A percentile compares a stretch with the other conserved stretches of the same genome.
phyloP scores from a whole-genome alignment of 2,113 vertebrate genomes.

The Ciconia boyciana region DNA sequence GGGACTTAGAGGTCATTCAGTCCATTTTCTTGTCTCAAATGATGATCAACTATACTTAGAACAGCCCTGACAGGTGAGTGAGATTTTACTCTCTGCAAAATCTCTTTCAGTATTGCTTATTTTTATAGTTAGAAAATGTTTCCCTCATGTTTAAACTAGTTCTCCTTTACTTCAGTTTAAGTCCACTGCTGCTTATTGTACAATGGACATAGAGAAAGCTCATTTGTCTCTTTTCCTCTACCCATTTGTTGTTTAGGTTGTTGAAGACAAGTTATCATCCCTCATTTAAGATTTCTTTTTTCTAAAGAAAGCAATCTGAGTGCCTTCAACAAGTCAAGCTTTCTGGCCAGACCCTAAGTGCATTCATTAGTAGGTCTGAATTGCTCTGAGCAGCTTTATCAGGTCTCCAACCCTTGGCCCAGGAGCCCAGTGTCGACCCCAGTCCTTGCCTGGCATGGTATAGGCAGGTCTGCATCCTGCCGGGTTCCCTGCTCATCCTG shows the following conservation, averaged over 20 bases:
- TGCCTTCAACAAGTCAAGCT: background rate
- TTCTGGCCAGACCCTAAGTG: background rate
- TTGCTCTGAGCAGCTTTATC: background rate
- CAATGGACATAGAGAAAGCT: background rate
- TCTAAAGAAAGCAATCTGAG: background rate
- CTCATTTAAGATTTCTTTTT: background rate
- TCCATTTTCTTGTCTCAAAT: background rate
- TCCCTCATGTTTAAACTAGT: background rate
- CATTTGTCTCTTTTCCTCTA: background rate
- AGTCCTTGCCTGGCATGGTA: background rate
- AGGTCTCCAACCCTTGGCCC: background rate
- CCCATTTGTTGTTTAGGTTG: background rate
- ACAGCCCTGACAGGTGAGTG: background rate
- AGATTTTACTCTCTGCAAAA: background rate
- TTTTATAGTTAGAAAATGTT: background rate
- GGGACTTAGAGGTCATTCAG: background rate
- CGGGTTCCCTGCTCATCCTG: background rate
- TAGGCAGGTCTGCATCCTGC: background rate
- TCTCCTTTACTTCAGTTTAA: background rate
- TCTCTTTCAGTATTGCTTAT: background rate
- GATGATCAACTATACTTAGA: background rate
- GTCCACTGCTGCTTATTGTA: background rate
- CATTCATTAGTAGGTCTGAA: background rate
- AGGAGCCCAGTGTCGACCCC: accelerated
- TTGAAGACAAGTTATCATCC: background rate